Base-by-base conservation (phyloP, 1,140 invertebrate genomes). In the Berghia stephanieae region DNA sequence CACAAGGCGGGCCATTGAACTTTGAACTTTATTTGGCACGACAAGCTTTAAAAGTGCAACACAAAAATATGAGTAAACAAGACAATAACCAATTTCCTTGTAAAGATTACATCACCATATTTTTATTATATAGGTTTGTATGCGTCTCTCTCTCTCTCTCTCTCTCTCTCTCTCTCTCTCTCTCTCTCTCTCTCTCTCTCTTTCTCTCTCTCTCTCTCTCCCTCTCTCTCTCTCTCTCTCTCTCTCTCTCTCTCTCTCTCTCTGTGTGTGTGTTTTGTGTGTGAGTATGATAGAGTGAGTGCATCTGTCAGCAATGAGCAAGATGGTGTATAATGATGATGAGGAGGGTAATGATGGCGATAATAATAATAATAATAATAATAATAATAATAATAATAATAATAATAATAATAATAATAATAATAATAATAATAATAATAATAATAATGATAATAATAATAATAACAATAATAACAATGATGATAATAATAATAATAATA, bases 81-180 rank as follows among this genome's bases (percentile, higher is more conserved):
- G 57, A 18, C 21, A 10, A 31, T 31, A 63, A 10, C 10, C 57
- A 63, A 18, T 49, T n/a, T n/a, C 46, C n/a, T 49, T 49, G 10
- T 13, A 49, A 13, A 13, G 46, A 49, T 49, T 49, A 10, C 46
- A 13, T 49, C 46, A 13, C 46, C n/a, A 13, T 49, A 49, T n/a
- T n/a, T 49, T n/a, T n/a, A 49, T 49, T n/a, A 10, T n/a, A 13
- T 43, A 8, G 1, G 1, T 43, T 27, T 69, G 2, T 69, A 38
- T 69, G 67, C 46, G 40, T 43, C n/a, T 60, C 27, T 75, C 52
- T 75, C 38, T 60, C 49, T 40, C 2, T 55, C 21, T 16, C 5
- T 63, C 13, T 40, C 36, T 5, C 5, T 16, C 24, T 42, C 55
- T 21, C 24, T 63, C 36, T 55, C 40, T 4, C 4, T 42, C 2